Base-by-base conservation (phyloP, 2,888 invertebrate genomes). In the Mongoloraphidia duomilia region DNA sequence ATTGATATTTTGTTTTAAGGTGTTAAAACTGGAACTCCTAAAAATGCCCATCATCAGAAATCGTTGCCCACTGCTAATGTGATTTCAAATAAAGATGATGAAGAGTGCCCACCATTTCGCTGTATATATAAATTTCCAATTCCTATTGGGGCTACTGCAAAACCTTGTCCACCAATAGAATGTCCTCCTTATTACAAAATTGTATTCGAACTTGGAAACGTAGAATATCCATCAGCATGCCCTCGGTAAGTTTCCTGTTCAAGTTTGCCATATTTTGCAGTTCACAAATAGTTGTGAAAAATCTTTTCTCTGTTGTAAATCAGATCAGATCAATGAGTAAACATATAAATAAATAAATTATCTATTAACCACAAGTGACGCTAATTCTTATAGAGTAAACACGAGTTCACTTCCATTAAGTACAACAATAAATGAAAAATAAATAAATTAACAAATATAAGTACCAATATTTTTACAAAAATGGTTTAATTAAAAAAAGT, bases 131-230 rank as follows among this genome's bases (percentile, higher is more conserved):
- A 59, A 9, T 67, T 72, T 49, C 74, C 73, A 1, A 71, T 73
- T 6, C 26, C 26, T 26, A 6, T 26, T 26, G 1, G 42, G 39
- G 64, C 63, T 40, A 44, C 35, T 60, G 3, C 64, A 70, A 1
- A 54, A 55, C n/a, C 60, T 55, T 77, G 77, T 57, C 69, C 73
- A 0, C 62, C 71, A 8, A 69, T 72, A 2, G 55, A 59, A 9
- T 86, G 85, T 57, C 83, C 82, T 0, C 65, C 71, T 0, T 73
- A 72, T 1, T 82, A 82, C 61, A 66, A 71, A 8, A 64, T 79
- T 1, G 71, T 69, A 45, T 58, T 75, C 51, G 76, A 79, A 36
- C 57, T 56, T 0, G 61, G 62, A 52, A 63, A 64, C 3, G 53
- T 54, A 10, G 53, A 61, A 26, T 63, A 64, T 47, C 57, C 61